Conservation (phyloP, 2,113 vertebrate genomes). For the Anguilla japonica region DNA sequence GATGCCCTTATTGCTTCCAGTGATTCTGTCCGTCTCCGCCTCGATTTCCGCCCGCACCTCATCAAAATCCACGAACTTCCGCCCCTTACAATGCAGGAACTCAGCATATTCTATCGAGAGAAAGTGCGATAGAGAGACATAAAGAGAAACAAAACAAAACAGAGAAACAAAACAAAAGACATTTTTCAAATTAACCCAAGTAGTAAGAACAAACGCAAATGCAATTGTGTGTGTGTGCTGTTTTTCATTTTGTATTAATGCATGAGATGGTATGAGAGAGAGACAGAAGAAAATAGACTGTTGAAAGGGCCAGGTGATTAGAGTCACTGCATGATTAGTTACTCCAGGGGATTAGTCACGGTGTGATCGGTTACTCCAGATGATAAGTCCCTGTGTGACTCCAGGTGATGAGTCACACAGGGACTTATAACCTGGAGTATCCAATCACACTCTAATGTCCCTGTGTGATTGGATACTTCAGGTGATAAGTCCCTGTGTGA, state of each 20-base stretch:
- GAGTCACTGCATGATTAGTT: too few species aligned
- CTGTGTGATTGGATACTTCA: too few species aligned
- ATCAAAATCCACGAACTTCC: slow-evolving; percentile 95
- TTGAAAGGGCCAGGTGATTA: not conserved
- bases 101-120: slow-evolving; percentile 84
- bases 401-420: too few species aligned
- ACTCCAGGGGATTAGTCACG: too few species aligned
- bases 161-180: not conserved
- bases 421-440: too few species aligned
- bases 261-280: not conserved
- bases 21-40: slow-evolving; percentile 88
- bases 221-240: too few species aligned
- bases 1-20: slow-evolving; percentile 95
- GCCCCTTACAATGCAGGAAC: slow-evolving; percentile 95
- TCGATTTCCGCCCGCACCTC: slow-evolving; percentile 93
- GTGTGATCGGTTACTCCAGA: too few species aligned
- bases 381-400: not conserved
- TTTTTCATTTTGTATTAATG: too few species aligned
- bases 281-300: slow-evolving; percentile 21
- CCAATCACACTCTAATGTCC: too few species aligned
- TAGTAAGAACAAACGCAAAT: too few species aligned
- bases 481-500: too few species aligned
- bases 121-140: not conserved
- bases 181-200: too few species aligned
- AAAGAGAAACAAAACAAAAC: slow-evolving; percentile 21